These are phyloP conservation scores for Uloborus plumipes DNA, from an alignment of 2,888 invertebrate genomes.

Conservation along the genomic window DNA sequence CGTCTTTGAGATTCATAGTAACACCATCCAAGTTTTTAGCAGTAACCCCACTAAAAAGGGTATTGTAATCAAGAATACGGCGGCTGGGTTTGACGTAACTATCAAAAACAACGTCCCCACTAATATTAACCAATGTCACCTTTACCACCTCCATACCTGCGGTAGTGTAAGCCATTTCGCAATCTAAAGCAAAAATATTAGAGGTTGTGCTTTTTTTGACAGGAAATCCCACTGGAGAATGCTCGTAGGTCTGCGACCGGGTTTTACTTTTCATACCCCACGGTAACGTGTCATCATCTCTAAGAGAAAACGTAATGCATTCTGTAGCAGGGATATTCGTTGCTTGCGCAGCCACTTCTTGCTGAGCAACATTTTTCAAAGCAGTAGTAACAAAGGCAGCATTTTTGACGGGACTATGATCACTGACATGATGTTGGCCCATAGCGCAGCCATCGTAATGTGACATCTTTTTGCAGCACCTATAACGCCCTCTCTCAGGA, in stretches of 20 bases:
- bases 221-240: not conserved
- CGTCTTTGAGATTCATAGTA: constrained; percentile 20
- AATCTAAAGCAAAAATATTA: constrained; percentile 36
- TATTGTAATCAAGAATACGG: constrained; percentile 32
- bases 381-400: constrained; percentile 5
- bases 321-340: too few species aligned
- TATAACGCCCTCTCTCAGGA: constrained; percentile 2
- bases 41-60: constrained; percentile 27
- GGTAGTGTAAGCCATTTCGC: constrained; percentile 45
- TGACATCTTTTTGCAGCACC: constrained; percentile 6
- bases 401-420: constrained; percentile 10
- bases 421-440: constrained; percentile 31
- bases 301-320: too few species aligned
- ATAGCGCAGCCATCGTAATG: not conserved
- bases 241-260: too few species aligned
- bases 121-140: constrained; percentile 9
- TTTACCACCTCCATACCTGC: constrained; percentile 29
- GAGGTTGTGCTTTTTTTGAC: not conserved
- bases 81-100: constrained; percentile 26
- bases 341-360: too few species aligned
- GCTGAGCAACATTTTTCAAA: too few species aligned
- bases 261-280: too few species aligned
- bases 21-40: constrained; percentile 2
- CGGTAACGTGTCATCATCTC: too few species aligned
- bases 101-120: constrained; percentile 15